phyloP scores from a whole-genome alignment of 2,888 invertebrate species.

The Drosophila nigricruria region DNA sequence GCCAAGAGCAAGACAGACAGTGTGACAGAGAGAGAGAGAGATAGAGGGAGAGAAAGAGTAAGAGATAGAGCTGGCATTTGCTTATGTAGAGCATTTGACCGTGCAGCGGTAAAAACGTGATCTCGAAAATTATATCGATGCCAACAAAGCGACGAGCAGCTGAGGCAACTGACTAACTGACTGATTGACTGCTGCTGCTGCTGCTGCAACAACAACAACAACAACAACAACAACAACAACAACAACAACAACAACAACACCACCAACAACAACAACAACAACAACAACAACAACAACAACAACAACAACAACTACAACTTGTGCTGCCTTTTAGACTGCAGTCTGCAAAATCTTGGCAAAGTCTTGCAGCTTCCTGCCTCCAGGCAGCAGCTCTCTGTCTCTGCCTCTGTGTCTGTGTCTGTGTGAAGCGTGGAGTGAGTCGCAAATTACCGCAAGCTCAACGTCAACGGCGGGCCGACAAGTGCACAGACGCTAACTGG shows the following conservation, averaged over 20 bases:
- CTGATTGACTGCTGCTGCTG: constrained; percentile 22
- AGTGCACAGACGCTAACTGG: constrained; percentile 76
- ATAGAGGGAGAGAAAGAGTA: background rate
- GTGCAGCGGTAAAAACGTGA: constrained; percentile 80
- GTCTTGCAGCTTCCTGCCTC: constrained; percentile 56
- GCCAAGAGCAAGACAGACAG: constrained; percentile 17
- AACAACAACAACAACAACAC: constrained; percentile 21
- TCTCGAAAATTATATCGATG: constrained; percentile 77
- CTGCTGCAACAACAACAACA: constrained; percentile 8
- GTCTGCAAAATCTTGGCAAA: constrained; percentile 26
- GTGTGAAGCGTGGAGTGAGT: constrained; percentile 35
- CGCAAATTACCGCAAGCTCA: constrained; percentile 75
- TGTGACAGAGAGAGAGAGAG: constrained; percentile 3
- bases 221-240: constrained; percentile 7
- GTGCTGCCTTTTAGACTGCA: constrained; percentile 20
- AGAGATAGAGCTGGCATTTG: constrained; percentile 14
- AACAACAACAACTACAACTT: constrained; percentile 14
- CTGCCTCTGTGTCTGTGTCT: background rate
- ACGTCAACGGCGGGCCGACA: constrained; percentile 73
- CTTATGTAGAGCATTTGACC: constrained; percentile 71
- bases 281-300: constrained; percentile 15
- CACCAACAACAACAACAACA: no score
- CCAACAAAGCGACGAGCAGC: constrained; percentile 52
- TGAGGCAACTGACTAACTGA: constrained; percentile 38
- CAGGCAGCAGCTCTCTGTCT: constrained; percentile 34